Conservation (phyloP, 2,113 vertebrate species). For the Daubentonia madagascariensis region DNA sequence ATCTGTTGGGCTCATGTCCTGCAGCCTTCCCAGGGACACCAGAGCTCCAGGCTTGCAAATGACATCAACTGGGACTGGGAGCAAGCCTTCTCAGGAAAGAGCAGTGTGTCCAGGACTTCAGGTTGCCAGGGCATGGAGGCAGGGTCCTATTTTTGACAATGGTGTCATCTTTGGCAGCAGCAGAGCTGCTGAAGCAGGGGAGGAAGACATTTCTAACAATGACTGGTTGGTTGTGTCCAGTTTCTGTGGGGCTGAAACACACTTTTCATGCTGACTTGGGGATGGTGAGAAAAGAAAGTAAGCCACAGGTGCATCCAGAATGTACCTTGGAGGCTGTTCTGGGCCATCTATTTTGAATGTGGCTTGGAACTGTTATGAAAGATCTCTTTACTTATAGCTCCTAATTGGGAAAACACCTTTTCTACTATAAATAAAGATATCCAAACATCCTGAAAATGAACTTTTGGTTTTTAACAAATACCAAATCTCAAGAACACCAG, state of each 20-base stretch:
- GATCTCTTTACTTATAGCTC: slow-evolving; percentile 2
- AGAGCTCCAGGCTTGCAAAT: neutral
- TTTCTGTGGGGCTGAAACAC: neutral
- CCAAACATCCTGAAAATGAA: slow-evolving; percentile 44
- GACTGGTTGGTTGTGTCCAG: slow-evolving; percentile 4
- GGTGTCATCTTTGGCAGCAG: slow-evolving; percentile 27
- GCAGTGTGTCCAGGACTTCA: neutral
- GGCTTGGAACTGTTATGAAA: slow-evolving; percentile 30
- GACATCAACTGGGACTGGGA: neutral
- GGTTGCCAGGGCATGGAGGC: neutral
- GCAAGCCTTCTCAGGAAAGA: neutral
- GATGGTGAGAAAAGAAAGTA: slow-evolving; percentile 27
- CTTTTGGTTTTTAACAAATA: slow-evolving; percentile 42
- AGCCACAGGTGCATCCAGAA: slow-evolving; percentile 48
- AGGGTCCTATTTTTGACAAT: slow-evolving; percentile 20
- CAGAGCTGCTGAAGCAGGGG: neutral
- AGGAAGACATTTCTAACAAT: neutral
- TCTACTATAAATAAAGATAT: slow-evolving; percentile 40
- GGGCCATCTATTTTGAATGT: slow-evolving; percentile 56
- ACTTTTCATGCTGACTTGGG: neutral
- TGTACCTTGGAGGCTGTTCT: slow-evolving; percentile 14
- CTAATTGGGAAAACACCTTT: slow-evolving; percentile 60
- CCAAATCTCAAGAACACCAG: slow-evolving; percentile 36
- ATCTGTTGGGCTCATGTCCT: neutral
- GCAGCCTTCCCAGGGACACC: neutral